Conservation (phyloP, 2,113 vertebrate genomes). For the Rynchops niger region DNA sequence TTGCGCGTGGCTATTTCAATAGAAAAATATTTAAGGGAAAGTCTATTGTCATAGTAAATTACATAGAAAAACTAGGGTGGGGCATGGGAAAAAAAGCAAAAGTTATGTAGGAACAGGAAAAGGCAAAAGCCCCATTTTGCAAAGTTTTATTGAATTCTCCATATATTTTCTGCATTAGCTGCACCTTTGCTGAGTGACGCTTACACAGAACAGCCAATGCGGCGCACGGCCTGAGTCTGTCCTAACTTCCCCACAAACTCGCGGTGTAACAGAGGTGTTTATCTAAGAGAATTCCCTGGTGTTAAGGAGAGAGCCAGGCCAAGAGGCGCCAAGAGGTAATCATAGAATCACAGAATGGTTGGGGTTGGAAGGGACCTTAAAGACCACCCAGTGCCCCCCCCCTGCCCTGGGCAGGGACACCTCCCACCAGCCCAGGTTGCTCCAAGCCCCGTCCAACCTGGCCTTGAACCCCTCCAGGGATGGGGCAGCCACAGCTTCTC, state of each 20-base stretch:
- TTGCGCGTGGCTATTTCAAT: background rate
- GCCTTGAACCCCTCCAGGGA: background rate
- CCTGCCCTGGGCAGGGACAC: background rate
- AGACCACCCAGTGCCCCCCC: background rate
- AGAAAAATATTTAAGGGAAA: conserved; percentile 41
- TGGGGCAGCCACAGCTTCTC: background rate
- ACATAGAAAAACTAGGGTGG: background rate
- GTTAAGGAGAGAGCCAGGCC: background rate
- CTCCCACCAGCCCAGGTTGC: background rate
- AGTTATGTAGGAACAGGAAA: background rate
- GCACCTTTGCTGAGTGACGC: background rate
- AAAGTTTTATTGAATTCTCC: background rate
- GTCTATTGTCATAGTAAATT: background rate
- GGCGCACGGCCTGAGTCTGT: background rate
- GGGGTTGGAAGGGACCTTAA: background rate
- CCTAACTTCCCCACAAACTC: background rate
- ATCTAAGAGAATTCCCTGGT: background rate
- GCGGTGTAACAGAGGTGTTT: background rate
- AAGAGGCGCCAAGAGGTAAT: background rate
- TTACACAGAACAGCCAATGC: background rate
- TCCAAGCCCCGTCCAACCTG: background rate
- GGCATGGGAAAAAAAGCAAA: background rate
- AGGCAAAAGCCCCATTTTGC: background rate
- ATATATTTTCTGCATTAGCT: background rate
- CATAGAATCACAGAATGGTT: background rate